Base-by-base conservation (phyloP, 2,113 vertebrate species). In the Myrmecobius fasciatus region DNA sequence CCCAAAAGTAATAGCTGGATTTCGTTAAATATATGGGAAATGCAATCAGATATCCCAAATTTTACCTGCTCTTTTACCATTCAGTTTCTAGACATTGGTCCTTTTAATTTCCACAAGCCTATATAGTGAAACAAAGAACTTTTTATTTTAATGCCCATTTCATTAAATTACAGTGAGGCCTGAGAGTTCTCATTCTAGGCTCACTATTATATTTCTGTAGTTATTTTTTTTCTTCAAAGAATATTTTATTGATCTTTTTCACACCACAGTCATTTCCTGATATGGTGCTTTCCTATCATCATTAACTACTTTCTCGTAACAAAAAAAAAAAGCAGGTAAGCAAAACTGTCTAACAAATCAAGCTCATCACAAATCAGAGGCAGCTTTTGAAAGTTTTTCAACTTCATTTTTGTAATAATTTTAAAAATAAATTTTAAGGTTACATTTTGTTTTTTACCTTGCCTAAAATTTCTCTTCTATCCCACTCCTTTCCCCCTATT, bases 41-140 rank as follows among this genome's bases (percentile, higher is more conserved):
- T 83, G 36, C 7, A 83, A 43, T 83, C 17, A 83, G n/a, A 83
- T n/a, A 43, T n/a, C n/a, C 17, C 67, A 83, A 43, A 43, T 83
- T 67, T 43, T 83, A 8, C 36, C 6, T 83, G n/a, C 20, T 83
- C 20, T 43, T 43, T 43, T 20, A 83, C 17, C 43, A 26, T 83
- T 43, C n/a, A 83, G 36, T 83, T 83, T 43, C 67, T 43, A n/a
- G 36, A 48, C 25, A 0, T 51, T 67, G 91, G 9, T 1, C 47
- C 14, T 96, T 53, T 4, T 1, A 91, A 0, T 47, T 20, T 89
- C 94, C 24, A 53, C 1, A 36, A 89, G 47, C 6, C n/a, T n/a
- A n/a, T n/a, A 52, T 94, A 28, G 26, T 94, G 48, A 31, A 94
- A 31, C 89, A 95, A 94, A 92, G 75, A 8, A 53, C 83, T 48